Conservation (phyloP, 2,113 vertebrate genomes). For the Podilymbus podiceps region DNA sequence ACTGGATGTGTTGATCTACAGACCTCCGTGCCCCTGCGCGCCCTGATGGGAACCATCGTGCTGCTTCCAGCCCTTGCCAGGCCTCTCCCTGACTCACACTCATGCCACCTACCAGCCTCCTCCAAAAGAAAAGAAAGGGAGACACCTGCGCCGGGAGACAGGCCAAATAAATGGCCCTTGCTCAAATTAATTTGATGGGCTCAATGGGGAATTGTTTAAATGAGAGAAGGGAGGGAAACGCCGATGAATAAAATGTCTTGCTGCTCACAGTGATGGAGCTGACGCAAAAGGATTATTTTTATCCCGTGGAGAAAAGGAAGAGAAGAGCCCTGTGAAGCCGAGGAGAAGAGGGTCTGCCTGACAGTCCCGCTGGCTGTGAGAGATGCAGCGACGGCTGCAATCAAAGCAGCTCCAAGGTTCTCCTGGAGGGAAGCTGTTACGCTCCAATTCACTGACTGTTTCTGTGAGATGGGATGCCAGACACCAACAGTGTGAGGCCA, state of each 20-base stretch:
- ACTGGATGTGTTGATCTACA: background rate
- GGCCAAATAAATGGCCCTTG: background rate
- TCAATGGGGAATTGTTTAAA: conserved; percentile 55
- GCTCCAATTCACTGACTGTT: conserved; percentile 11
- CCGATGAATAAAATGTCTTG: background rate
- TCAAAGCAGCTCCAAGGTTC: background rate
- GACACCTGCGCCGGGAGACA: background rate
- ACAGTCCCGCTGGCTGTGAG: background rate
- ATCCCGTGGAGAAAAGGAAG: background rate
- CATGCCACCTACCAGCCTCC: background rate
- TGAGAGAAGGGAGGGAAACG: background rate
- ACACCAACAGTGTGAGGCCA: accelerated
- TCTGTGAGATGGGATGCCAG: background rate
- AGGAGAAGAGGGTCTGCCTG: background rate
- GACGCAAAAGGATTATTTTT: conserved; percentile 64
- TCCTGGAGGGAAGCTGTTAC: background rate
- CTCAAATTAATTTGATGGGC: conserved; percentile 31
- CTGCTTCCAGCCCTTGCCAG: background rate
- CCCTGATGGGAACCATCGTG: accelerated
- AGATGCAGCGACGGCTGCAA: background rate
- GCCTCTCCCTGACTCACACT: background rate
- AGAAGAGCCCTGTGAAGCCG: background rate
- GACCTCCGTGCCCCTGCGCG: accelerated
- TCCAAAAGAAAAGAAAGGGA: background rate
- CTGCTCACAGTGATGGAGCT: conserved; percentile 21